Conservation (phyloP, 2,888 invertebrate genomes). For the Herminia tarsipennalis region DNA sequence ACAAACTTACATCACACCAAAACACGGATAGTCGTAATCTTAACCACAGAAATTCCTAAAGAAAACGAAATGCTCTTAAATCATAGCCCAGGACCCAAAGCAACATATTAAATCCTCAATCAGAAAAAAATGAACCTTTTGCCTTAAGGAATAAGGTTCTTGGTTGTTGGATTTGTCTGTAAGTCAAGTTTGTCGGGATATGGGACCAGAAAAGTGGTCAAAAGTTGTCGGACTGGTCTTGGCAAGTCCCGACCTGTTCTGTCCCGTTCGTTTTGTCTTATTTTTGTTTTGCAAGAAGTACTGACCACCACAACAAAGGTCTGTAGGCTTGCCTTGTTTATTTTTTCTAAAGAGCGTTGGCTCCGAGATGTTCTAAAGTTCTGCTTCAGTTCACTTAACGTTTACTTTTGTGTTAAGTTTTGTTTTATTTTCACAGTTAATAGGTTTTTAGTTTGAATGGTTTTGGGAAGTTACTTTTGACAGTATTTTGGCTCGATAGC, state of each 20-base stretch:
- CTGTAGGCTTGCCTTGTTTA: conserved; percentile 67
- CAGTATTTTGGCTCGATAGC: no score
- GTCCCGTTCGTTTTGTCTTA: conserved; percentile 76
- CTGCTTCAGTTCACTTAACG: conserved; percentile 40
- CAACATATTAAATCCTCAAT: conserved; percentile 1
- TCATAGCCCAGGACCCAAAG: conserved; percentile 62
- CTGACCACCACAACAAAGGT: conserved; percentile 85
- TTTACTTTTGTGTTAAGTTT: no score
- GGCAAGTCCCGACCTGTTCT: conserved; percentile 69
- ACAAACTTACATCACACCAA: conserved; percentile 37
- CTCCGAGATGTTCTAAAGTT: conserved; percentile 48
- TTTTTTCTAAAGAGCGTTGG: conserved; percentile 63
- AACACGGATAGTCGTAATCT: conserved; percentile 48
- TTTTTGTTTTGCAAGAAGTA: conserved; percentile 82
- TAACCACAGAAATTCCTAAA: conserved; percentile 75
- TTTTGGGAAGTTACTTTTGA: no score
- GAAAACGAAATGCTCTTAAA: conserved; percentile 82
- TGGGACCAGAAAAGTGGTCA: conserved; percentile 67
- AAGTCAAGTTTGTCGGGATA: conserved; percentile 43
- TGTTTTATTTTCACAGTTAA: no score
- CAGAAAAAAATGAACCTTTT: conserved; percentile 36
- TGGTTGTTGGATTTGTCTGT: conserved; percentile 21
- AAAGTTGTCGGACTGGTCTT: conserved; percentile 74
- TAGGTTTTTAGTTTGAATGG: no score
- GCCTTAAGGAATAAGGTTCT: conserved; percentile 36